Base-by-base conservation (phyloP, 2,888 invertebrate genomes). In the Aquatica leii region DNA sequence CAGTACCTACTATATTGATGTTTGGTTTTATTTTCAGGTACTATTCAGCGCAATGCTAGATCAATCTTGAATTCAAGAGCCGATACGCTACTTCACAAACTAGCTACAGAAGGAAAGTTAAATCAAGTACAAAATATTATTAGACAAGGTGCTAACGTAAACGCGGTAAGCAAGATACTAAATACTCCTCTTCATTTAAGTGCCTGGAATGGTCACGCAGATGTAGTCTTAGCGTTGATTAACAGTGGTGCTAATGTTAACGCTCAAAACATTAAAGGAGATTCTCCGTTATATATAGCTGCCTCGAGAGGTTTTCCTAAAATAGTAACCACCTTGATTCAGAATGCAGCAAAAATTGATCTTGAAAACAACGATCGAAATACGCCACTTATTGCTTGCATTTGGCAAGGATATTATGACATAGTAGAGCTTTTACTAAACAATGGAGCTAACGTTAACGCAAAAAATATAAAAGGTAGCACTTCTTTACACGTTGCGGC, bases 151-250 rank as follows among this genome's bases (percentile, higher is more conserved):
- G 21, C 24, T 1, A 12, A 50, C 14, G 50, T 50, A 1, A 50
- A 50, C 14, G 24, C 14, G 1, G 34, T 21, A 3, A 50, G 24
- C 15, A 31, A 21, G 14, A 2, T 15, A 11, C 8, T 31, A 31
- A 24, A 34, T 14, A 31, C 50, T 14, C 50, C 50, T 6, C n/a
- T 50, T 12, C 50, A 46, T 46, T 18, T 46, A 46, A 18, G 18
- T n/a, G 46, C 46, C 1, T 46, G 46, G 46, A 46, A 46, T 20
- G 46, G 46, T 8, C 5, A 46, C 8, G 8, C n/a, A 46, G 3
- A 17, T 1, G 20, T 20, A 11, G 20, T 46, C 15, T n/a, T n/a
- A n/a, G 5, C 18, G 3, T 18, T 46, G 8, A 11, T 46, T 18
- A 17, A 18, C 3, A 17, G 20, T 18, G 46, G 46, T 4, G 46